A percentile compares a stretch with the other conserved stretches of the same genome.
These are phyloP conservation scores for Vireo altiloquus DNA, from an alignment of 2,113 vertebrate genomes.

Conservation along the genomic window DNA sequence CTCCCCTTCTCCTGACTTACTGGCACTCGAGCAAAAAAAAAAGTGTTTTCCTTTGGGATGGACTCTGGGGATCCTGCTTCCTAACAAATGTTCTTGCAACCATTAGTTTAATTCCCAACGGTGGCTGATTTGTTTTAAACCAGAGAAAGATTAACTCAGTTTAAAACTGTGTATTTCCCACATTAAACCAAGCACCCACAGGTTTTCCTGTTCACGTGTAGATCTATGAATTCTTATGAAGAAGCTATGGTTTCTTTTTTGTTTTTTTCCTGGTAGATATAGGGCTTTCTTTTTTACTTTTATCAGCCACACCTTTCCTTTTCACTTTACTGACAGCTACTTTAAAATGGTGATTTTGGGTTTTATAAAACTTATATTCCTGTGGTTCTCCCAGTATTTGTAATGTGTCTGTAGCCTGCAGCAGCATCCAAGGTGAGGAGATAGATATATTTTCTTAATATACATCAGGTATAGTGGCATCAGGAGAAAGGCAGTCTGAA, in stretches of 20 bases:
- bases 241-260: background rate
- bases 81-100: background rate
- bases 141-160: background rate
- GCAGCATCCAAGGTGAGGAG: background rate
- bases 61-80: background rate
- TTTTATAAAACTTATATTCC: background rate
- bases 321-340: background rate
- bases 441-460: rapidly evolving
- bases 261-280: background rate
- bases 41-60: background rate
- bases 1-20: background rate
- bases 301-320: background rate
- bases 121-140: background rate
- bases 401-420: background rate
- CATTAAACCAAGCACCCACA: background rate
- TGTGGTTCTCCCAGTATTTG: background rate
- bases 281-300: background rate
- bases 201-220: background rate
- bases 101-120: background rate
- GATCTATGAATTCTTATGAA: background rate
- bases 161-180: background rate
- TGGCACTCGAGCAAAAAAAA: background rate
- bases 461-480: background rate
- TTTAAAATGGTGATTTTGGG: background rate
- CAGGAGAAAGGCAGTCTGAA: background rate